These are phyloP conservation scores for Dinomys branickii DNA, from an alignment of 2,113 vertebrate species.

Conservation along the genomic window DNA sequence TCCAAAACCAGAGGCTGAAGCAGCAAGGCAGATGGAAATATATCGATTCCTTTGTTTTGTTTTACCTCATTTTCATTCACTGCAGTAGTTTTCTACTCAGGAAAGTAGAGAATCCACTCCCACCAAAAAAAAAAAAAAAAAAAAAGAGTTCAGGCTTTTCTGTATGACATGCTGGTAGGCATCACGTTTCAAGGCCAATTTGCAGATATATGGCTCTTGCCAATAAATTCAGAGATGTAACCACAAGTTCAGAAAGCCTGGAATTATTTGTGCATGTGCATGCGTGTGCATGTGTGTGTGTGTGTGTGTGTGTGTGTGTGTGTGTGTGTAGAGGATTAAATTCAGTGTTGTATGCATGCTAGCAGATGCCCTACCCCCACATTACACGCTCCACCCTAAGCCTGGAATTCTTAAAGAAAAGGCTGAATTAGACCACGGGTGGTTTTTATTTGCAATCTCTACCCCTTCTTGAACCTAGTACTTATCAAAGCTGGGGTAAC, in stretches of 20 bases:
- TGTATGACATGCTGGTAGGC: not conserved
- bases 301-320: rapidly evolving
- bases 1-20: not conserved
- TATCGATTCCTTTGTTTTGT: not conserved
- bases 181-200: not conserved
- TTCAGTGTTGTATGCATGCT: not conserved
- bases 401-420: conserved; percentile 18
- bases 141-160: not conserved
- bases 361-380: not conserved
- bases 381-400: not conserved
- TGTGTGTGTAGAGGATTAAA: no score
- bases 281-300: not conserved
- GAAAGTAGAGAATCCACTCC: not conserved
- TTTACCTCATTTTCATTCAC: not conserved
- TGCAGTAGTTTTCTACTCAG: not conserved
- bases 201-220: not conserved
- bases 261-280: not conserved
- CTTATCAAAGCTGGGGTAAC: not conserved
- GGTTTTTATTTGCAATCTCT: not conserved
- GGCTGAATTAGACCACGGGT: not conserved
- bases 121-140: not conserved
- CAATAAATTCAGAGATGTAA: not conserved
- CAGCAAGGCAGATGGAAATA: not conserved
- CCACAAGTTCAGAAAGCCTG: not conserved
- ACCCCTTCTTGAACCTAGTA: not conserved